Base-by-base conservation (phyloP, 1,140 invertebrate species). In the Eumaeus atala region DNA sequence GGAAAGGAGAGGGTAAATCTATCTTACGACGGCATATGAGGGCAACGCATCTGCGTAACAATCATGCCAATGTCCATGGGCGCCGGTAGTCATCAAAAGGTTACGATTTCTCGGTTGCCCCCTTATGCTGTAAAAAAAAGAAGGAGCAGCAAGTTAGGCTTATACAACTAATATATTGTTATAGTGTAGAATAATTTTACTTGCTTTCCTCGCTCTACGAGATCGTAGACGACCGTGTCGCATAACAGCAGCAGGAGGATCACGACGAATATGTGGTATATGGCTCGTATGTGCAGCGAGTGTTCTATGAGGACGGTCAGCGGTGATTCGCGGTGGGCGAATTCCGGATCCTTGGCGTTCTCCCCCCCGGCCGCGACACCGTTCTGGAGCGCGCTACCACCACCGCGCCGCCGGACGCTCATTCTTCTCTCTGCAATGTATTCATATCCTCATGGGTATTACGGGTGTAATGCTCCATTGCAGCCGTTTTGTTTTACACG, bases 201-300 rank as follows among this genome's bases (percentile, higher is more conserved):
- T 91, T 90, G 94, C 94, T 90, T 91, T 72, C 93, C 94, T 56
- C 89, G 90, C 61, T 94, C 90, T 17, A 95, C 80, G 56, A 94
- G 88, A 73, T 96, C 95, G 62, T 91, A 90, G 9, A 92, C 87
- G 10, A 92, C 82, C 0, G 92, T 94, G 65, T 95, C 92, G 28
- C 95, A 75, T 47, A 94, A 88, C 54, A 96, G 89, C 44, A 95
- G 88, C 42, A 96, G 89, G 17, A 96, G 87, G 61, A 93, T 93
- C 40, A 92, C 92, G n/a, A 93, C 89, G 80, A 95, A 96, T 50
- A 96, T 92, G 80, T 97, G 92, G 74, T 95, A 94, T 54, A 97
- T 92, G 0, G 94, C 94, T 68, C 89, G 89, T 58, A 96, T 92
- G 77, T 97, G 95, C 54, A 91, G 90, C 0, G 82, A 80, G 54